Evolutionary conservation across 92 coral and sea anemone genomes (phyloP).

Genomic region (Ricordea florida): DNA sequence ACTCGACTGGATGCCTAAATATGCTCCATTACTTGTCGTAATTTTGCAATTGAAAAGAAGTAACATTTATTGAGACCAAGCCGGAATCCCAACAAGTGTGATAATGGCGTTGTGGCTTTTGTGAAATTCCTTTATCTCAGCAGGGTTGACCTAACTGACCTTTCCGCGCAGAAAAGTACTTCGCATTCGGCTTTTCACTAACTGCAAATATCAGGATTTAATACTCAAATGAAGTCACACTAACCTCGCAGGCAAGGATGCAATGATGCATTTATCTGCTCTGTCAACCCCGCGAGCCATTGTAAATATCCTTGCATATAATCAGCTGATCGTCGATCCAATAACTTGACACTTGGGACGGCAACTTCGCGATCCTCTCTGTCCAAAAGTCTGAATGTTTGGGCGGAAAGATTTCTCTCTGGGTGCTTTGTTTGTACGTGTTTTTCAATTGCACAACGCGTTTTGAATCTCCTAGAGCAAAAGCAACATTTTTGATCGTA

Average conservation of each 20-base stretch:
- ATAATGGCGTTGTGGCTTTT: too few species aligned
- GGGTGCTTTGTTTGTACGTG: background rate
- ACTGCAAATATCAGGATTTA: too few species aligned
- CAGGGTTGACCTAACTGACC: too few species aligned
- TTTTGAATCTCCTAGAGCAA: constrained; percentile 6
- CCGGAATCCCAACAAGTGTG: too few species aligned
- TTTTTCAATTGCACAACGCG: background rate
- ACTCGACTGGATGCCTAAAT: too few species aligned
- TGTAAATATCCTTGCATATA: background rate
- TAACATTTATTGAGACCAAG: too few species aligned
- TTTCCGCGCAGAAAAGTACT: too few species aligned
- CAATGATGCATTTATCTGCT: constrained; percentile 11
- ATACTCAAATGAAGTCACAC: too few species aligned
- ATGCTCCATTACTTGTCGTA: too few species aligned
- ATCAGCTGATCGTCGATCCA: background rate
- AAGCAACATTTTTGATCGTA: background rate
- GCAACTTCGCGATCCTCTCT: background rate
- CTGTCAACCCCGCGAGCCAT: constrained; percentile 15
- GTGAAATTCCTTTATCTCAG: too few species aligned
- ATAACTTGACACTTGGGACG: background rate
- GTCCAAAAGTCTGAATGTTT: background rate
- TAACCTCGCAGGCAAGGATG: constrained; percentile 8
- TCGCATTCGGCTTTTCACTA: too few species aligned
- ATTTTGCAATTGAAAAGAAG: too few species aligned
- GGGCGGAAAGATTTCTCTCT: background rate